Evolutionary conservation across 2,113 vertebrate genomes (phyloP), one percentile per base, ranked within the genome.

Genomic region (Pterocles orientalis): DNA sequence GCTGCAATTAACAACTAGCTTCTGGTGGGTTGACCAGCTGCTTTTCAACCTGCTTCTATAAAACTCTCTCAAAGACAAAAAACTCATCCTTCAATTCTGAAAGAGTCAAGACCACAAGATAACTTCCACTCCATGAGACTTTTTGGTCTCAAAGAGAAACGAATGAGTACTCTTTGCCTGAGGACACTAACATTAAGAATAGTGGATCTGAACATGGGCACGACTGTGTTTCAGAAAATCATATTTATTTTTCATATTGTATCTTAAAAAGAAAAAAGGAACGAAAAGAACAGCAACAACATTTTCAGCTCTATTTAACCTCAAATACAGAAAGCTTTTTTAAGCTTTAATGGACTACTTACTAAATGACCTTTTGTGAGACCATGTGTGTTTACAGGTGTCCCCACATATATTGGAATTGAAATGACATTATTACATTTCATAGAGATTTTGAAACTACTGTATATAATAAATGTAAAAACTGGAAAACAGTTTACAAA

Each of bases 1-100:
- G 71, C 65, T 86, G 18, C 94, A 96, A 97, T 96, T 97, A 97
- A 84, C 66, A 94, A 76, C 48, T 70, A 92, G 79, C 68, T 97
- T 88, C 82, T 97, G 75, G 83, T 71, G 88, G 92, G 73, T 68
- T 96, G 94, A 94, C 80, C 94, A 94, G 76, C 43, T 94, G 92
- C 34, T 95, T 97, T 97, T 92, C 85, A 94, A 90, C 48, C 68
- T 91, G 60, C 58, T 96, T 68, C 80, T 94, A 95, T 95, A 94
- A 97, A 97, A 65, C 3, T 23, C 25, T 68, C 50, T 92, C 48
- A 64, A 91, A 96, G 77, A 12, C 14, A 34, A 47, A 92, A 96
- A 89, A 91, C 9, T 47, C 18, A 71, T 77, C 79, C n/a, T 80
- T 88, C 26, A 77, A 3, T 43, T 76, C 25, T 33, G 34, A 60